phyloP scores from a whole-genome alignment of 2,888 invertebrate genomes.

The Archaeoteleia sp. region DNA sequence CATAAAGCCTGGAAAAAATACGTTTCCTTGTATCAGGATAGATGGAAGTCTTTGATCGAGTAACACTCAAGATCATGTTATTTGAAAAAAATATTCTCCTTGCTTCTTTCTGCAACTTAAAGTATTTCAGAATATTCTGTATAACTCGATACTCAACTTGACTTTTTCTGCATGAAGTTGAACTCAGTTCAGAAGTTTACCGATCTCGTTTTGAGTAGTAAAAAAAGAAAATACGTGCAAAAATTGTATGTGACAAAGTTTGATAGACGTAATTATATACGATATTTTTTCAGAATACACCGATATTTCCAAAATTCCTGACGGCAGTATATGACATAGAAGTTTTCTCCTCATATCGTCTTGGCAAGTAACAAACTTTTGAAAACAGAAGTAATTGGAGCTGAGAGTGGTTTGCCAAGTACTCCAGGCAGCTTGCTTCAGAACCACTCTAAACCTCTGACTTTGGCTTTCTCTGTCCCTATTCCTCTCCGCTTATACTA shows the following conservation, averaged over 20 bases:
- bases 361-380: constrained; percentile 47
- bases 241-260: background rate
- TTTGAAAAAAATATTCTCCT: background rate
- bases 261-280: background rate
- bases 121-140: no score
- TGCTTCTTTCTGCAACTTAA: background rate
- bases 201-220: no score
- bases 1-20: constrained; percentile 7
- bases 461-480: constrained; percentile 32
- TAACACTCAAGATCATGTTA: background rate
- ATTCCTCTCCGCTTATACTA: constrained; percentile 24
- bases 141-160: no score
- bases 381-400: constrained; percentile 51
- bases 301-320: constrained; percentile 23
- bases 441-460: constrained; percentile 47
- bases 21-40: constrained; percentile 6
- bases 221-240: background rate
- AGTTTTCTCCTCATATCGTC: constrained; percentile 39
- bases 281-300: background rate
- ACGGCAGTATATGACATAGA: constrained; percentile 17
- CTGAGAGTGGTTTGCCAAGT: constrained; percentile 53
- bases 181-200: no score
- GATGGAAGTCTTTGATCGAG: background rate
- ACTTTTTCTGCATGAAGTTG: no score
- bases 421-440: constrained; percentile 47